Evolutionary conservation across 2,113 vertebrate genomes (phyloP).

Genomic region (Piprites chloris): DNA sequence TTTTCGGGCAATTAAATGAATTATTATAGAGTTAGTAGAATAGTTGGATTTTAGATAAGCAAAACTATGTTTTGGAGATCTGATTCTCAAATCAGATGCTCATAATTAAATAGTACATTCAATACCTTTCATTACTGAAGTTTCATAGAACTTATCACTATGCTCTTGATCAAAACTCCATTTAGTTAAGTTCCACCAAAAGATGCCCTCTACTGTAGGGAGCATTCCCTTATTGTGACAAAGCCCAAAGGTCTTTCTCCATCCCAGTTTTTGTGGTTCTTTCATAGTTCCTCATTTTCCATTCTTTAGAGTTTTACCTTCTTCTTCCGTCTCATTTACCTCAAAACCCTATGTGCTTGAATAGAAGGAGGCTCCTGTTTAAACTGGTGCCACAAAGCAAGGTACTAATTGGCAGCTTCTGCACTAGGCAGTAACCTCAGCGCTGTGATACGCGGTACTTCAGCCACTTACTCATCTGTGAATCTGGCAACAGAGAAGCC

Average conservation of each 20-base stretch:
- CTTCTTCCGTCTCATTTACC: neutral
- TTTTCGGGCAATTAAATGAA: neutral
- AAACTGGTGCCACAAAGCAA: neutral
- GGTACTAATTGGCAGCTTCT: neutral
- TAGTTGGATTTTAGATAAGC: neutral
- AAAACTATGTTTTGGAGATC: neutral
- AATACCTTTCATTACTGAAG: neutral
- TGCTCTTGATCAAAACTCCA: neutral
- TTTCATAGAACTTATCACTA: neutral
- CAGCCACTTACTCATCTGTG: neutral
- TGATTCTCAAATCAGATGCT: neutral
- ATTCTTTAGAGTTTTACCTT: neutral
- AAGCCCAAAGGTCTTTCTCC: neutral
- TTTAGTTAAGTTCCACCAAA: neutral
- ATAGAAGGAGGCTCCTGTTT: neutral
- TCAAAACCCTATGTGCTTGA: neutral
- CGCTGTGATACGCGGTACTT: neutral
- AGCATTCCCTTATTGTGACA: neutral
- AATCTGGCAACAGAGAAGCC: neutral
- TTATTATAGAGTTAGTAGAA: neutral
- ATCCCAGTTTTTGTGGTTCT: neutral
- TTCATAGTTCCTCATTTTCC: neutral
- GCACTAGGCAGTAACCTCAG: neutral
- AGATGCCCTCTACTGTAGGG: neutral
- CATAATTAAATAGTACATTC: neutral